Base-by-base conservation (phyloP, 2,797 vertebrate species). In the Pseudochromis fuscus region DNA sequence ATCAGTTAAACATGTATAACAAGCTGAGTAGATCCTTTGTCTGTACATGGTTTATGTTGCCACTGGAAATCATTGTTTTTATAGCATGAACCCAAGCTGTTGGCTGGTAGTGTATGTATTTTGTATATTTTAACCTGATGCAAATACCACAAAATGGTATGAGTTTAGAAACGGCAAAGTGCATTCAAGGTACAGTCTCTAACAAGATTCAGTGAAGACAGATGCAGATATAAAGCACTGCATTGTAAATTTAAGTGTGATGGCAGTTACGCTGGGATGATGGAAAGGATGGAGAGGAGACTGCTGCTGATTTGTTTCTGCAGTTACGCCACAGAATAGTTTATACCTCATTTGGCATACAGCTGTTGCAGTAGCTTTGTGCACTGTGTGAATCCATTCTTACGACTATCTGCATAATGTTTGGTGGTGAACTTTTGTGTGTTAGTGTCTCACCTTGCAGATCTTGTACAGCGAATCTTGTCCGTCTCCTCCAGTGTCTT, bases 401-500 rank as follows among this genome's bases (percentile, higher is more conserved):
- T 24, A 63, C 51, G 18, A 57, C 18, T 11, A 27, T 13, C 46
- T 33, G 13, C n/a, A 9, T 27, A 55, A 60, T 65, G 30, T 33
- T 28, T 31, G 55, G 50, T 40, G 27, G 7, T 70, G 59, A 52
- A 15, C 53, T 7, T 8, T 42, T 28, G 11, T 33, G 52, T 24
- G 27, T 45, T 30, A 45, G 51, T 13, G 27, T 28, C 67, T 38
- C 91, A 99, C 98, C 97, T 99, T 99, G 96, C 98, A 99, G 93
- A 99, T 99, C 92, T 99, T 99, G 88, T 99, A 99, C 50, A 99
- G 94, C 0, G 98, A 99, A 88, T 99, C 98, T 88, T 99, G 98
- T 44, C 98, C 98, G 55, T 99, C 98, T 79, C 98, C 98, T 80
- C 98, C 98, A 1, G 98, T 99, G 85, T 99, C 98, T 91, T 99